Evolutionary conservation across 2,113 vertebrate species (phyloP), one percentile per base, ranked within the genome.

Genomic region (Microtus richardsoni): DNA sequence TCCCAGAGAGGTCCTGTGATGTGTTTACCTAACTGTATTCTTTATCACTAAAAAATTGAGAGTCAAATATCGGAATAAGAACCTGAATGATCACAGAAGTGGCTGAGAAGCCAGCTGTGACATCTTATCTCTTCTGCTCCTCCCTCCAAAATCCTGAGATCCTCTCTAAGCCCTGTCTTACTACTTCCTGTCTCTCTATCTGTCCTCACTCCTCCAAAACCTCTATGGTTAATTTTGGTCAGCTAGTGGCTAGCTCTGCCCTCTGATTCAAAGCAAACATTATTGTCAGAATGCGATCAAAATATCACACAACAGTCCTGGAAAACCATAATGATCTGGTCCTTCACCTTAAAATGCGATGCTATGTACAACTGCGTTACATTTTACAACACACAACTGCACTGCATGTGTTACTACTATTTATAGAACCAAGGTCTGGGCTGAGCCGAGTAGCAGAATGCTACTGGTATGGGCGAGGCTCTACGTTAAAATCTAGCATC

Each of bases 321-420:
- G 70, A 91, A 91, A 96, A 96, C 49, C 14, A 73, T 70, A 52
- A 73, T 77, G 44, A 75, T 75, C 49, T 84, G 26, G 9, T 82
- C 52, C 30, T 93, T 71, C 47, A 24, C 47, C 39, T 91, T 73
- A 91, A 83, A 83, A 10, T 86, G 52, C 90, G 47, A 83, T 91
- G n/a, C 78, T 87, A 87, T n/a, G 58, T 73, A 64, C 49, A 89
- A 89, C 5, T 80, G 36, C 1, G 24, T 33, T 33, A 49, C 44
- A 78, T 19, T 41, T 66, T 85, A 75, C 22, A 49, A 60, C 41
- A 75, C 80, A 75, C 58, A 86, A 88, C 3, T 30, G 39, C 9
- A 49, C 70, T 83, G 70, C 60, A 33, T 75, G 73, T 66, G 52
- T 68, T 90, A 75, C 22, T 73, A 47, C 33, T 71, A 83, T 62